Evolutionary conservation across 2,888 invertebrate species (phyloP).

Genomic region (Sepioteuthis lessoniana): DNA sequence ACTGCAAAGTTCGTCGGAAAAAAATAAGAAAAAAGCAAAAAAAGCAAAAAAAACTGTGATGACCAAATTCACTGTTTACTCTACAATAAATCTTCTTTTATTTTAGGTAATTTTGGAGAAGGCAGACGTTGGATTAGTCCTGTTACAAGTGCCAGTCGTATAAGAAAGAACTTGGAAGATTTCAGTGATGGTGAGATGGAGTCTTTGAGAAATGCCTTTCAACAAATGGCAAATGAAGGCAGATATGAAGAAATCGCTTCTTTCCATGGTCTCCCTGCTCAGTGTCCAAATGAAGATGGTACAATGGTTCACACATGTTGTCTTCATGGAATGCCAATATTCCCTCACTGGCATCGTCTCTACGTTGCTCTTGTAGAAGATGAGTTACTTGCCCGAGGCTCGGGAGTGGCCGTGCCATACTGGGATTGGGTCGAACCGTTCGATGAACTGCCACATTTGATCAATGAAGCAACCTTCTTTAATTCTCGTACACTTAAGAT

Average conservation of each 20-base stretch:
- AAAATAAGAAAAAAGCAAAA: too few species aligned
- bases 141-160: conserved; percentile 51
- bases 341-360: conserved; percentile 57
- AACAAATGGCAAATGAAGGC: conserved; percentile 53
- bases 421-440: conserved; percentile 56
- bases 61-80: too few species aligned
- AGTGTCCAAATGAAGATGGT: conserved; percentile 51
- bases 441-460: conserved; percentile 51
- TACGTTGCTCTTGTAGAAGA: conserved; percentile 56
- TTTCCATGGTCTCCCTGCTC: conserved; percentile 57
- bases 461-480: conserved; percentile 55
- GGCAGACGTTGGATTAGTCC: conserved; percentile 50
- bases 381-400: conserved; percentile 54
- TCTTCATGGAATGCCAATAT: conserved; percentile 55
- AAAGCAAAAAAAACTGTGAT: too few species aligned
- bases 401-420: conserved; percentile 54
- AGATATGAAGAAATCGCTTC: conserved; percentile 55
- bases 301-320: conserved; percentile 52
- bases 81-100: background rate
- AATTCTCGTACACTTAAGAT: conserved; percentile 53
- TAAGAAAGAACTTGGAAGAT: conserved; percentile 52
- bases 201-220: conserved; percentile 55
- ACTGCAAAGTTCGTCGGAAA: too few species aligned
- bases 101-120: conserved; percentile 44
- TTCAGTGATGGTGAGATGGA: conserved; percentile 55